Evolutionary conservation across 1,140 invertebrate genomes (phyloP), one percentile per base, ranked within the genome.

Genomic region (Bombus polaris): DNA sequence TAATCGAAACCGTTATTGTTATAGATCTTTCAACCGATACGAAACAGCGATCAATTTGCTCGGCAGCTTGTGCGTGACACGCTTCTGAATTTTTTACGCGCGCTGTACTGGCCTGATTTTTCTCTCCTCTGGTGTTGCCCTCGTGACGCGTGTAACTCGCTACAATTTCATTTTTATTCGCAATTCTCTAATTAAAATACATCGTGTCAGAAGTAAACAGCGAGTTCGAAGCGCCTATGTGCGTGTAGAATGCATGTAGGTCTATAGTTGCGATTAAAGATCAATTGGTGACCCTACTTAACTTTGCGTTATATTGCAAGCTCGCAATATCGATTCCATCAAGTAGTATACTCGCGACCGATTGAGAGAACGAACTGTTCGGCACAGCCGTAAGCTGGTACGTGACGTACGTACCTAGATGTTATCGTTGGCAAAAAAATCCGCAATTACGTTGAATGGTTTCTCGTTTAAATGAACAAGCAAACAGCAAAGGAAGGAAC

Each of bases 1-100:
- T 82, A 82, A 82, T 73, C 84, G 79, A 70, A 59, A 75, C 83
- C 53, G 68, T 82, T 82, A 82, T 86, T 86, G 71, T 86, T 75
- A 68, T 81, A 81, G 71, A 86, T 81, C 70, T 32, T 15, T 37
- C 42, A n/a, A 6, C 47, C 79, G 79, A 85, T 85, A 85, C 74
- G n/a, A 25, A 37, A 74, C 79, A 62, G 47, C 35, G 65, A 74
- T 79, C 79, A 82, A 85, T 85, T 81, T 85, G 83, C 72, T 73
- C 70, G 53, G 25, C 42, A 9, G 25, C 44, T 5, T 47, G 44
- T 18, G 15, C 42, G 82, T 37, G 75, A 79, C 82, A 79, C 82
- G 75, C 44, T 71, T 59, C 57, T 32, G 5, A 32, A 32, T 75
- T 59, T 37, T 68, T 53, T 39, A 68, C n/a, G 76, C 59, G 42